These are phyloP conservation scores for Eurystomus gularis DNA, from an alignment of 2,113 vertebrate genomes.

Conservation along the genomic window DNA sequence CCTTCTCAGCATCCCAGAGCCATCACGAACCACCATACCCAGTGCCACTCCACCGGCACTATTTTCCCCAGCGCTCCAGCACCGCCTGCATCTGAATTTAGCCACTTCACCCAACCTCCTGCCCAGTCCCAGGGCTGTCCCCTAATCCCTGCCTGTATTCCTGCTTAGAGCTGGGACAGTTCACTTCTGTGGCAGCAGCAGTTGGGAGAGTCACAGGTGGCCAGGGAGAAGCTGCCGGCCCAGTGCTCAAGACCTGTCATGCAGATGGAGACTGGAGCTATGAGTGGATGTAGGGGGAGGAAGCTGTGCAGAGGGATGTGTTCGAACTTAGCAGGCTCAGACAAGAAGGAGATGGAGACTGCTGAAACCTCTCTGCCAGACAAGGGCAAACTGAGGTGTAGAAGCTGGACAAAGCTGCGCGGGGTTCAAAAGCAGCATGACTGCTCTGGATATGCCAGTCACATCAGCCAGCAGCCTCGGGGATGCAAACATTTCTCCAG, in stretches of 20 bases:
- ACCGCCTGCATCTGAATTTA: not conserved
- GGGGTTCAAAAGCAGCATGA: not conserved
- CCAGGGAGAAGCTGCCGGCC: not conserved
- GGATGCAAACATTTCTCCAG: not conserved
- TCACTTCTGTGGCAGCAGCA: not conserved
- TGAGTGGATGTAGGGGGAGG: not conserved
- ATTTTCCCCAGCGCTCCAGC: not conserved
- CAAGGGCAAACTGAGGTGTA: not conserved
- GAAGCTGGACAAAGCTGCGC: not conserved
- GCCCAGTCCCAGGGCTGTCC: not conserved
- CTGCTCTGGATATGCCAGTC: not conserved
- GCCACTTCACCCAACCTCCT: not conserved
- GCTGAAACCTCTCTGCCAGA: not conserved
- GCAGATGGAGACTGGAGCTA: not conserved
- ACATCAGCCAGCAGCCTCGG: not conserved
- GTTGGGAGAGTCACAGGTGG: not conserved
- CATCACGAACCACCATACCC: fast-evolving
- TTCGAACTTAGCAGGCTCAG: not conserved
- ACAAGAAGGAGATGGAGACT: not conserved
- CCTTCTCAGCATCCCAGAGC: not conserved
- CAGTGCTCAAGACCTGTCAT: not conserved
- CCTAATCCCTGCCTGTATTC: not conserved
- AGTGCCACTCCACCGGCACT: too few species aligned
- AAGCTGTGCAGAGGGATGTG: not conserved
- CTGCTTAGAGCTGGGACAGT: not conserved